These are phyloP conservation scores for Ptilonorhynchus violaceus DNA, from an alignment of 2,113 vertebrate genomes.

Conservation along the genomic window DNA sequence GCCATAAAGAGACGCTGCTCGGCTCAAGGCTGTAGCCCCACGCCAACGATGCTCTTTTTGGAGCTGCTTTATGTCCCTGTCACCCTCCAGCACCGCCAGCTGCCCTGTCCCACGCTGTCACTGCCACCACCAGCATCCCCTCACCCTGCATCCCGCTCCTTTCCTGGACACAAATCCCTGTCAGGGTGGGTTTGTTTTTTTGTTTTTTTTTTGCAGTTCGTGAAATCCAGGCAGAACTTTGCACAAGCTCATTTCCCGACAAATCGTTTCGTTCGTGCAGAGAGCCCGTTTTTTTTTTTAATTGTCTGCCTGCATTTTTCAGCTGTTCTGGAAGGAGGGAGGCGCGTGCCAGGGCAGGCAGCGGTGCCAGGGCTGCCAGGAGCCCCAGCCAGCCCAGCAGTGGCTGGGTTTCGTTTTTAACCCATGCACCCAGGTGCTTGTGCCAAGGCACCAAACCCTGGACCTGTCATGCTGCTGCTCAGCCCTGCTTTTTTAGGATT, in stretches of 20 bases:
- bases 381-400: neutral
- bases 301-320: neutral
- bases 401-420: neutral
- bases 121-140: neutral
- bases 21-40: neutral
- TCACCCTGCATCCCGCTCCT: neutral
- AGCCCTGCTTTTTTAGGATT: neutral
- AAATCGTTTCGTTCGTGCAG: neutral
- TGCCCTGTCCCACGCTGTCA: neutral
- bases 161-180: rapidly evolving
- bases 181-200: neutral
- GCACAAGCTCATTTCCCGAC: neutral
- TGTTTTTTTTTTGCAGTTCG: neutral
- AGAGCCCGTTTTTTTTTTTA: neutral
- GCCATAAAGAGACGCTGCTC: rapidly evolving
- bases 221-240: neutral
- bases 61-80: rapidly evolving
- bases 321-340: neutral
- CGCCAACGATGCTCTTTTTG: rapidly evolving
- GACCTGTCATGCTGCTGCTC: rapidly evolving
- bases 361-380: neutral
- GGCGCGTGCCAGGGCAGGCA: neutral
- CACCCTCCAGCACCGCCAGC: neutral
- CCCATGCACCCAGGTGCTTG: neutral
- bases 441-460: neutral